These are phyloP conservation scores for Spermophilus dauricus DNA, from an alignment of 2,113 vertebrate genomes.

Conservation along the genomic window DNA sequence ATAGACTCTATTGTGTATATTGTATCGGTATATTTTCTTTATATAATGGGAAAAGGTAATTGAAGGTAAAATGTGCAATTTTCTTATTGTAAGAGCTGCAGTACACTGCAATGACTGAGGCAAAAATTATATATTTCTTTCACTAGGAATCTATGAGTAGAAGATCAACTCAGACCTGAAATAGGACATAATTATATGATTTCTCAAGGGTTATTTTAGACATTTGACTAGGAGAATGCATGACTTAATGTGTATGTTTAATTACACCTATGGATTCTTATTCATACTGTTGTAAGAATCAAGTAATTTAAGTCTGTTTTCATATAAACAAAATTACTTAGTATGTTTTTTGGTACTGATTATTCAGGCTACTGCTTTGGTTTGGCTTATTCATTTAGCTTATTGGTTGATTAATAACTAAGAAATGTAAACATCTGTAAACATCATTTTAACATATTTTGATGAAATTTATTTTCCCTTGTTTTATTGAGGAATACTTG, in stretches of 20 bases:
- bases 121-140: neutral
- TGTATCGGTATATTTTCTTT: constrained; percentile 59
- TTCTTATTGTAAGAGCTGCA: constrained; percentile 36
- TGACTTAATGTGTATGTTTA: neutral
- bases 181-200: neutral
- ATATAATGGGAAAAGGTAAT: constrained; percentile 68
- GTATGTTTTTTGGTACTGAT: neutral
- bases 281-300: neutral
- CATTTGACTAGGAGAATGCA: neutral
- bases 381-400: neutral
- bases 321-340: neutral
- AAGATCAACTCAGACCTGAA: neutral
- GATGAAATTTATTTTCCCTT: neutral
- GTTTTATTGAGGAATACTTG: neutral
- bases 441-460: neutral
- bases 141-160: neutral
- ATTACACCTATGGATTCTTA: constrained; percentile 36
- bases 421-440: neutral
- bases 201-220: constrained; percentile 1
- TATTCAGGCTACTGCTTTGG: neutral
- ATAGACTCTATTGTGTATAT: neutral
- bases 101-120: neutral
- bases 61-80: constrained; percentile 68
- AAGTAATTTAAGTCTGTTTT: neutral
- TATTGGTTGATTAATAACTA: neutral